phyloP scores from a whole-genome alignment of 2,797 vertebrate species.

The Onychomys arenicola region DNA sequence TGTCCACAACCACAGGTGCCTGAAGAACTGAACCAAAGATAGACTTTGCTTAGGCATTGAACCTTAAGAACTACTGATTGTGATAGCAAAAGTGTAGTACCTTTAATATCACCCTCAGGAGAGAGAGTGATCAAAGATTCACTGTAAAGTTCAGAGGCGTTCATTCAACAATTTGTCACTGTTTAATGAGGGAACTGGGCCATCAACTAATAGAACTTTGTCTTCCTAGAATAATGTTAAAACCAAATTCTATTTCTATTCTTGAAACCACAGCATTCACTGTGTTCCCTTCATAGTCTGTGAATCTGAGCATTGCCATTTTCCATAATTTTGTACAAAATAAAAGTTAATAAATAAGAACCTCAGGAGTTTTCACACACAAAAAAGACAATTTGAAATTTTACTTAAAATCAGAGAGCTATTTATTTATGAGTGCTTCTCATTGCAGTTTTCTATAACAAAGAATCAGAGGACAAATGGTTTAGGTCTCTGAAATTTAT shows the following conservation, averaged over 20 bases:
- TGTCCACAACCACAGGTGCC: too few relatives aligned
- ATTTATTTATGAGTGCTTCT: neutral
- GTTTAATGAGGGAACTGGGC: neutral
- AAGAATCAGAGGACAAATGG: neutral
- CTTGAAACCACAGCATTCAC: too few relatives aligned
- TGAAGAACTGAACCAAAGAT: too few relatives aligned
- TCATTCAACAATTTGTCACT: too few relatives aligned
- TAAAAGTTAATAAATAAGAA: neutral
- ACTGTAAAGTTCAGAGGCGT: neutral
- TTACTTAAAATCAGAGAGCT: neutral
- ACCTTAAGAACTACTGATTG: fast-evolving
- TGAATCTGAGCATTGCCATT: too few relatives aligned
- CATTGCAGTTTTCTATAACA: neutral
- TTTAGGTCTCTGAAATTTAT: neutral
- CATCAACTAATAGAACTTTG: neutral
- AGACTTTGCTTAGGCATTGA: fast-evolving
- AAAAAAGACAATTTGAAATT: neutral
- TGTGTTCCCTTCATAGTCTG: neutral
- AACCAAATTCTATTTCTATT: neutral
- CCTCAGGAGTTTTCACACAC: neutral
- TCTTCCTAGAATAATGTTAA: neutral
- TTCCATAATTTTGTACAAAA: neutral
- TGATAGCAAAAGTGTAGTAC: fast-evolving
- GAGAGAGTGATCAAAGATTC: neutral
- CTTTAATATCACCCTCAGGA: neutral